Base-by-base conservation (phyloP, 2,888 invertebrate genomes). In the Odontothrips loti region DNA sequence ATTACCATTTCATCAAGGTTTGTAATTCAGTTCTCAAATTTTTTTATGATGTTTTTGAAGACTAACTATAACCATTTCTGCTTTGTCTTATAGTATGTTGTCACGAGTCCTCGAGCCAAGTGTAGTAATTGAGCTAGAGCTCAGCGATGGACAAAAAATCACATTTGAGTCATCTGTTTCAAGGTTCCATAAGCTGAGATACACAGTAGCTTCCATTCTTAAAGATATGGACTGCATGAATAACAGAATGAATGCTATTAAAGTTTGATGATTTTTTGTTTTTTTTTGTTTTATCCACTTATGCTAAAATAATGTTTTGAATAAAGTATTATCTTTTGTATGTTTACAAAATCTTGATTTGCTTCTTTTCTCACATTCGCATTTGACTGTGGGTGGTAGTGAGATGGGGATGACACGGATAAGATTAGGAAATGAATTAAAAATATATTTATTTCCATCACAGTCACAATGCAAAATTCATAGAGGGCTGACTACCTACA, bases 181-280 rank as follows among this genome's bases (percentile, higher is more conserved):
- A 2, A 89, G 88, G 85, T 90, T 90, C 83, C 90, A 90, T 85
- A 87, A 88, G 79, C 83, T 90, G 79, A 87, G 90, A 15, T 89
- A 89, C 83, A 88, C 88, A 63, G 85, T 90, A 75, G 90, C 90
- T 8, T 85, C 88, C 81, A 84, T 90, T 79, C 86, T 90, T 1
- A 88, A 88, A 81, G 89, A 90, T 84, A 87, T 90, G 84, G 88
- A 89, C 82, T 84, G 86, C 1, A 83, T 90, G 82, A 89, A 90
- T 84, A 88, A 87, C 83, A 87, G 87, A 8, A 27, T 75, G 68
- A 87, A 87, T 79, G 85, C 86, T 23, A 86, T 89, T 83, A 89
- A 89, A 84, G 88, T 83, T 84, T 86, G 10, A 23, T 1, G 9
- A 8, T 27, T 12, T 27, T n/a, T 20, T 17, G 1, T 8, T n/a